Evolutionary conservation across 2,113 vertebrate species (phyloP).

Genomic region (Protobothrops flavoviridis): DNA sequence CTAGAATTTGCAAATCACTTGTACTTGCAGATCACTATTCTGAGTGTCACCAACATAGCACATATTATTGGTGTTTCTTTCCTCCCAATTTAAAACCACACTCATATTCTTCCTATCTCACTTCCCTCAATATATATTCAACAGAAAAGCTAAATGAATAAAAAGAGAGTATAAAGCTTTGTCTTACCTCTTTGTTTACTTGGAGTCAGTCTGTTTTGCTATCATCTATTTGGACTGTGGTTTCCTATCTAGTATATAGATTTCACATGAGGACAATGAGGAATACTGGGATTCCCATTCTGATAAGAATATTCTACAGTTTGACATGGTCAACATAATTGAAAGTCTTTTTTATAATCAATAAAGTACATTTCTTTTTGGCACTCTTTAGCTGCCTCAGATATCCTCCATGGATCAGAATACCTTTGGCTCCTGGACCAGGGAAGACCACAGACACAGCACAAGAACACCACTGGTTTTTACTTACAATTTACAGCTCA

Average conservation of each 20-base stretch:
- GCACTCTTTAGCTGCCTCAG: background rate
- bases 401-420: background rate
- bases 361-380: background rate
- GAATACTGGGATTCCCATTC: background rate
- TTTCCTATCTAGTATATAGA: background rate
- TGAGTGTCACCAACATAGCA: background rate
- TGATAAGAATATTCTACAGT: background rate
- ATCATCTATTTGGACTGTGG: background rate
- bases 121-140: background rate
- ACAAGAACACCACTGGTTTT: background rate
- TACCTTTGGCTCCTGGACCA: background rate
- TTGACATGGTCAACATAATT: background rate
- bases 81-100: background rate
- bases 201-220: background rate
- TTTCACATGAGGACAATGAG: background rate
- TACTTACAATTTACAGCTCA: background rate
- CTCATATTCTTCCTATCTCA: background rate
- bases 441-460: background rate
- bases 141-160: background rate
- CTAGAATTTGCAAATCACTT: background rate
- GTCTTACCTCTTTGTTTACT: background rate
- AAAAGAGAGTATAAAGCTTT: background rate
- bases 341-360: background rate
- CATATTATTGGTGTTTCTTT: background rate
- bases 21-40: background rate